Evolutionary conservation across 2,113 vertebrate species (phyloP), one percentile per base, ranked within the genome.

Genomic region (Notothenia rossii): DNA sequence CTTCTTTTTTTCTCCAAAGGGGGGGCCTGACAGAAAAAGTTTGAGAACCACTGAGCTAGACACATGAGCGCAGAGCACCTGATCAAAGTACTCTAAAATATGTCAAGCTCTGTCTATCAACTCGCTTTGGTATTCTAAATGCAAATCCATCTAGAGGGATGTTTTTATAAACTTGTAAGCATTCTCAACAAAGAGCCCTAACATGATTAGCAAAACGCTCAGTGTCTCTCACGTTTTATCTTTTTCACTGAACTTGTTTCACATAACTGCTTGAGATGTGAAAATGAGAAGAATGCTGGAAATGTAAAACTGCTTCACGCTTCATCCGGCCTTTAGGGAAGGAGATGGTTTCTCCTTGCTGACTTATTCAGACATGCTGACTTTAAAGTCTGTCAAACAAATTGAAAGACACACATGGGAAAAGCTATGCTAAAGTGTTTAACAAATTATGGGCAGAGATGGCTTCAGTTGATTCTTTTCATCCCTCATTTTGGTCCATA

Each of bases 381-480:
- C 43, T 90, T 85, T 85, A 81, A 80, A 88, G 74, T 79, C 85
- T 90, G 85, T 89, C 86, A 89, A 74, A 88, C 82, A 81, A 92
- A 91, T 89, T 85, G 74, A 85, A 68, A 75, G 75, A 77, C 80
- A 76, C 84, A 82, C 55, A 85, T 90, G 85, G 79, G 79, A 75
- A 67, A 75, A 78, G 56, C 61, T 68, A 45, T 86, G 80, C 82
- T 17, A 76, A 83, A 86, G 33, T 86, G 83, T 91, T 92, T 77
- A 92, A 89, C 90, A 92, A 90, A 87, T 91, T 66, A 88, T 88
- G 49, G 70, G 66, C 62, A 61, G 78, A 84, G 71, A 87, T 77
- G 66, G 70, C 66, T 84, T 86, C 55, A 61, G 56, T 72, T 82
- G 79, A 70, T 71, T 84, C 71, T 84, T 86, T 89, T 79, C 69